A percentile compares a stretch with the other conserved stretches of the same genome.
Evolutionary conservation across 2,888 invertebrate species (phyloP).

Genomic region (Blastobasis lacticolella): DNA sequence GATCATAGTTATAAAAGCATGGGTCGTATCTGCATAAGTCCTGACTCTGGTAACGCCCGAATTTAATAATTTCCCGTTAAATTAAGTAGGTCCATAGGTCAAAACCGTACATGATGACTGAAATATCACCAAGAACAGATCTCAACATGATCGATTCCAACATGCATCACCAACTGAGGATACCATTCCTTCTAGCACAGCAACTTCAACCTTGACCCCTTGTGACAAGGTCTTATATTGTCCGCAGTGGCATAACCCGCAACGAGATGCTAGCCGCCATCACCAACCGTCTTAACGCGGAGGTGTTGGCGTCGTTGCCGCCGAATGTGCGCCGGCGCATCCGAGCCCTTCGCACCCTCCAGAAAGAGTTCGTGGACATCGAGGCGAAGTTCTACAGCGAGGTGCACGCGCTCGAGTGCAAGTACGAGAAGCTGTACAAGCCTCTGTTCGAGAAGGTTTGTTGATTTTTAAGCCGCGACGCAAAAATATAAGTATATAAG

Average conservation of each 20-base stretch:
- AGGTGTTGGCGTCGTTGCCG: conserved; percentile 78
- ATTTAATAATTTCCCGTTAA: no score
- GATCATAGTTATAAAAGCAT: no score
- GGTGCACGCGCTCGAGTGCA: conserved; percentile 93
- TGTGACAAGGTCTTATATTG: neutral
- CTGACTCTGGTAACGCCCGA: no score
- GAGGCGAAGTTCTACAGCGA: conserved; percentile 96
- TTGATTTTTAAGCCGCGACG: neutral
- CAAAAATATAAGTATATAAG: no score
- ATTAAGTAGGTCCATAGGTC: no score
- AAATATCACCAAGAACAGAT: neutral
- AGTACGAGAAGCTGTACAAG: conserved; percentile 86
- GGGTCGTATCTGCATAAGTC: no score
- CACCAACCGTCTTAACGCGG: conserved; percentile 73
- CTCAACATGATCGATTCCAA: neutral
- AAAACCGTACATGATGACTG: neutral
- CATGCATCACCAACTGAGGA: conserved; percentile 1
- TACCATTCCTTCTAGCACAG: neutral
- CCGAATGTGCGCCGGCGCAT: conserved; percentile 85
- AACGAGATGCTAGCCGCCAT: conserved; percentile 76
- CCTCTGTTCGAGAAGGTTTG: conserved; percentile 83
- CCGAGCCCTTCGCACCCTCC: conserved; percentile 89
- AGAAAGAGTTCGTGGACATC: conserved; percentile 87
- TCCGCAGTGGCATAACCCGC: conserved; percentile 53
- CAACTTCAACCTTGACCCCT: neutral